Base-by-base conservation (phyloP, 1,140 invertebrate genomes). In the Calliphora vicina region DNA sequence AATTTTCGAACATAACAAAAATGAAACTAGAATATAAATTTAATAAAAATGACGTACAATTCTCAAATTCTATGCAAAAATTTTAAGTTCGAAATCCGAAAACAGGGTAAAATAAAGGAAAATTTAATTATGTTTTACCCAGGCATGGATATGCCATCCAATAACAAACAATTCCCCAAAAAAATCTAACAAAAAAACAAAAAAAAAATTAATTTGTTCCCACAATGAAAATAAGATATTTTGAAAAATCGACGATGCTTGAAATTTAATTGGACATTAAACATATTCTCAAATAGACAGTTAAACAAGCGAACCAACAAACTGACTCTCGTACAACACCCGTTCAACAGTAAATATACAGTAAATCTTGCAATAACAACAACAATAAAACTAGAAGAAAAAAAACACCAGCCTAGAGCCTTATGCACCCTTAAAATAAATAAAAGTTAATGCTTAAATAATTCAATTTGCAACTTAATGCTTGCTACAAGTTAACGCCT, bases 221-320 rank as follows among this genome's bases (percentile, higher is more conserved):
- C 61, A 67, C 61, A 67, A 67, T 67, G 45, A 67, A 67, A 67
- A 23, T 67, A n/a, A 2, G 50, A 57, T 67, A 25, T 67, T 50
- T 15, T 10, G 35, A 74, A 74, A 76, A 83, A 74, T 82, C 83
- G 81, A 81, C 81, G 72, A 84, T 57, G 83, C 83, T 80, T 82
- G 81, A 82, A 84, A 84, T 84, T 84, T 84, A 84, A 84, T 84
- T 84, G 83, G 81, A 84, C 83, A 84, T 84, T 43, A 84, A 84
- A 74, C 83, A 84, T 84, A 82, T 84, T 81, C 42, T 57, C 35
- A 45, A 29, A 35, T 13, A 27, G 29, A 72, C 43, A 82, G 15
- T 29, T 27, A 27, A 25, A 57, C 15, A 73, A 45, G 80, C 26
- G 71, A 43, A 35, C 35, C 20, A 50, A 80, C 42, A 45, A 23